phyloP scores from a whole-genome alignment of 2,888 invertebrate genomes.

The Thysanoteuthis rhombus region DNA sequence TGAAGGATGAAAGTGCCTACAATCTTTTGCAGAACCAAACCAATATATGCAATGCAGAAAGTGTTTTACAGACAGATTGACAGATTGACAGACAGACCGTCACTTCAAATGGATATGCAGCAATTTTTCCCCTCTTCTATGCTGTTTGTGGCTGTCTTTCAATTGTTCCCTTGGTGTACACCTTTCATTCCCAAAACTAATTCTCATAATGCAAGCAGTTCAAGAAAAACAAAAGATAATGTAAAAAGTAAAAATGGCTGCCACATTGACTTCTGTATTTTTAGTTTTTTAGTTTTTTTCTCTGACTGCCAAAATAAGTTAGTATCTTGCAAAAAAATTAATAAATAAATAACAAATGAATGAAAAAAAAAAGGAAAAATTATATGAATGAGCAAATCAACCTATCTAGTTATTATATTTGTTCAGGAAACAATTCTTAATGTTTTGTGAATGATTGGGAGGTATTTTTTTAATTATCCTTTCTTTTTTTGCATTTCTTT shows the following conservation, averaged over 20 bases:
- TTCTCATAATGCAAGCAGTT: constrained; percentile 12
- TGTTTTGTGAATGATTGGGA: background rate
- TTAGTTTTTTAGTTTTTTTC: background rate
- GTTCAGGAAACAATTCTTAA: background rate
- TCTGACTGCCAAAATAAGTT: background rate
- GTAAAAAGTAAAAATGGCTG: background rate
- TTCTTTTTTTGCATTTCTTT: background rate
- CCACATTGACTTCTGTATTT: background rate
- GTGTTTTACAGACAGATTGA: background rate
- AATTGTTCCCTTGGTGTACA: background rate
- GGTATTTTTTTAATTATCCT: background rate
- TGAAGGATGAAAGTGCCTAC: no score
- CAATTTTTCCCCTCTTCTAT: background rate
- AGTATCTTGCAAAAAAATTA: background rate
- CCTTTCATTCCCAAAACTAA: background rate
- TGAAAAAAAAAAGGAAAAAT: background rate
- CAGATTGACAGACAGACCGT: background rate
- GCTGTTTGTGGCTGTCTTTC: background rate
- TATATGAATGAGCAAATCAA: background rate
- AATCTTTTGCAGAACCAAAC: background rate
- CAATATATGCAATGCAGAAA: background rate
- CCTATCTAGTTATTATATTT: background rate
- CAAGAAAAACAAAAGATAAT: background rate
- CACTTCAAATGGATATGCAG: background rate
- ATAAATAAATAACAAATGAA: background rate